Conservation (phyloP, 2,113 vertebrate species). For the Dicerorhinus sumatrensis region DNA sequence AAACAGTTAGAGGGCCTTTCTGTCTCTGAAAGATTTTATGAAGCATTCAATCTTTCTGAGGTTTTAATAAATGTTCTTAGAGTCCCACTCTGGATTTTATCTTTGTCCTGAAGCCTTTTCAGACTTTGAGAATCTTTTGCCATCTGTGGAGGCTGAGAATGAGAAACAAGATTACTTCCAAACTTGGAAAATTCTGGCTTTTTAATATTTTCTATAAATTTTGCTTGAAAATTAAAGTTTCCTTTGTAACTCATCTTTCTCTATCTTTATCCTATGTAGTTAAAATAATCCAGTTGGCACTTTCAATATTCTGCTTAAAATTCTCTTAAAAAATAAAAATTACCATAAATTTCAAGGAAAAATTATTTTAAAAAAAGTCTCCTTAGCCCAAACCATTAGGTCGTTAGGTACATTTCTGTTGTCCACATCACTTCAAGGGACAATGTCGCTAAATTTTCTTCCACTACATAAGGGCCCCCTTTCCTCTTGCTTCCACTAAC, state of each 20-base stretch:
- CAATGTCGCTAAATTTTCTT: slow-evolving; percentile 21
- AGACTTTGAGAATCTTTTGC: neutral
- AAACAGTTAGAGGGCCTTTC: neutral
- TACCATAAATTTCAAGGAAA: no score
- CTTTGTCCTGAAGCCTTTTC: slow-evolving; percentile 35
- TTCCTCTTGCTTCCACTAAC: neutral
- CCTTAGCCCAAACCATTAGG: neutral
- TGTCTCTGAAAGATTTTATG: neutral
- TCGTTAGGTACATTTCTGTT: neutral
- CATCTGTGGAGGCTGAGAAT: neutral
- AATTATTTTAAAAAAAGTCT: neutral
- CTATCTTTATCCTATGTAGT: neutral
- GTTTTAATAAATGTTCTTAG: neutral
- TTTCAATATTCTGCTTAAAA: slow-evolving; percentile 29
- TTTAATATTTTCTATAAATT: slow-evolving; percentile 45
- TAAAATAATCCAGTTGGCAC: neutral
- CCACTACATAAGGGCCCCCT: neutral
- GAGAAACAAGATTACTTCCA: slow-evolving; percentile 40
- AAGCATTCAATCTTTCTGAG: slow-evolving; percentile 18
- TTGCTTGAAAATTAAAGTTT: slow-evolving; percentile 29
- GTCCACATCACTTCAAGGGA: neutral
- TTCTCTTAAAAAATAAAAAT: neutral
- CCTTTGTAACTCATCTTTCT: slow-evolving; percentile 13
- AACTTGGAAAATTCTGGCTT: slow-evolving; percentile 42
- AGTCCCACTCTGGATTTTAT: neutral